Evolutionary conservation across 2,888 invertebrate genomes (phyloP).

Genomic region (Apamea anceps): DNA sequence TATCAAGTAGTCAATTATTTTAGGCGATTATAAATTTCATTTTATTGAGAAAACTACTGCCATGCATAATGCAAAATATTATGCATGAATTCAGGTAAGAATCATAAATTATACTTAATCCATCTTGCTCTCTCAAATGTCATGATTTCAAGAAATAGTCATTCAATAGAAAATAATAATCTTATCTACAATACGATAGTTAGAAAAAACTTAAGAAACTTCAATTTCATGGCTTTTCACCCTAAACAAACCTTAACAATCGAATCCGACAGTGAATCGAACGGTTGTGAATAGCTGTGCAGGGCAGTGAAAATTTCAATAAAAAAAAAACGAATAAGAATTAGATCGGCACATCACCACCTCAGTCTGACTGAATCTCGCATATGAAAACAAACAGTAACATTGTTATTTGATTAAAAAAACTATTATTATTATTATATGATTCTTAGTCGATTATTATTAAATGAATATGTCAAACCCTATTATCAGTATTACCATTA

Average conservation of each 20-base stretch:
- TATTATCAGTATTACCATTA: conserved; percentile 16
- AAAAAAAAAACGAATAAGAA: background rate
- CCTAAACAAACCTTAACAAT: background rate
- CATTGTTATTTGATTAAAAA: too few relatives aligned
- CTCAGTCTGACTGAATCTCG: background rate
- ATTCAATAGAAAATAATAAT: background rate
- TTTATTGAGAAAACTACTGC: background rate
- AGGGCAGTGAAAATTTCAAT: background rate
- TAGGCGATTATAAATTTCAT: conserved; percentile 16
- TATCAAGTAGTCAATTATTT: background rate
- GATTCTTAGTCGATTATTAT: conserved; percentile 22
- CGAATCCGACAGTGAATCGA: background rate
- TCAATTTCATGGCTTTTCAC: background rate
- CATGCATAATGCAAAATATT: background rate
- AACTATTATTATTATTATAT: too few relatives aligned
- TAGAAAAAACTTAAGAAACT: background rate
- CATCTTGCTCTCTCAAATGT: background rate
- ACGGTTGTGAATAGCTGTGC: background rate
- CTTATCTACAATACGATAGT: background rate
- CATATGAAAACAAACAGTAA: too few relatives aligned
- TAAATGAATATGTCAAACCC: background rate
- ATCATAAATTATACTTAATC: background rate
- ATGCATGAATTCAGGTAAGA: background rate
- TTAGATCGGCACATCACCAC: background rate
- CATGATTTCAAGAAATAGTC: background rate